phyloP scores from a whole-genome alignment of 53 echinoderm and acorn worm genomes.

The Patiria pectinifera region DNA sequence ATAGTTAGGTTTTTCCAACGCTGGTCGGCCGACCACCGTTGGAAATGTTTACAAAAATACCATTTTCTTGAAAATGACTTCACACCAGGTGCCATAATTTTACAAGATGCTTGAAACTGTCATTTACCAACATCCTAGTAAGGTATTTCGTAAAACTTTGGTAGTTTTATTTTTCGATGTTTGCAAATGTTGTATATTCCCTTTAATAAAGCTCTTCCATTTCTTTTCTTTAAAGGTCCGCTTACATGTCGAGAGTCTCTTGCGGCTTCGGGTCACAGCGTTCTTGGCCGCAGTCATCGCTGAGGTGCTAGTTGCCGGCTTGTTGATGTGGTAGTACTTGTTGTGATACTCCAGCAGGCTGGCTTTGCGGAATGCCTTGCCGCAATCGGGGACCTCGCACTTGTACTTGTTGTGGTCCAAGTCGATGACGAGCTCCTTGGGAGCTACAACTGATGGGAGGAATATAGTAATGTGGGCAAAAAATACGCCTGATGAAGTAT shows the following conservation, averaged over 20 bases:
- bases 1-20: no score
- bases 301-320: conserved; percentile 47
- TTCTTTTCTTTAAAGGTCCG: neutral
- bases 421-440: conserved; percentile 94
- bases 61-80: no score
- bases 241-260: conserved; percentile 74
- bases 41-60: no score
- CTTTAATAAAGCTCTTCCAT: no score
- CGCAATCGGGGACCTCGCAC: conserved; percentile 87
- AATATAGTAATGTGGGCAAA: neutral
- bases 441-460: conserved; percentile 76
- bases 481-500: no score
- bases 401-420: conserved; percentile 97
- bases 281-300: conserved; percentile 66
- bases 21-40: no score
- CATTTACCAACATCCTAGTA: no score
- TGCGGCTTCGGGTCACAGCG: conserved; percentile 68
- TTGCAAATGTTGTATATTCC: no score
- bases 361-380: conserved; percentile 90
- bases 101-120: no score
- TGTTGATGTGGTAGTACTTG: conserved; percentile 91
- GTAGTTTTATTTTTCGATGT: no score
- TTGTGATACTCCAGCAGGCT: conserved; percentile 91
- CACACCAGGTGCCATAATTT: no score
- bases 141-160: no score